Percentiles rank a stretch among this genome's conserved stretches.
Evolutionary conservation across 2,888 invertebrate genomes (phyloP).

Genomic region (Prionchulus punctatus): DNA sequence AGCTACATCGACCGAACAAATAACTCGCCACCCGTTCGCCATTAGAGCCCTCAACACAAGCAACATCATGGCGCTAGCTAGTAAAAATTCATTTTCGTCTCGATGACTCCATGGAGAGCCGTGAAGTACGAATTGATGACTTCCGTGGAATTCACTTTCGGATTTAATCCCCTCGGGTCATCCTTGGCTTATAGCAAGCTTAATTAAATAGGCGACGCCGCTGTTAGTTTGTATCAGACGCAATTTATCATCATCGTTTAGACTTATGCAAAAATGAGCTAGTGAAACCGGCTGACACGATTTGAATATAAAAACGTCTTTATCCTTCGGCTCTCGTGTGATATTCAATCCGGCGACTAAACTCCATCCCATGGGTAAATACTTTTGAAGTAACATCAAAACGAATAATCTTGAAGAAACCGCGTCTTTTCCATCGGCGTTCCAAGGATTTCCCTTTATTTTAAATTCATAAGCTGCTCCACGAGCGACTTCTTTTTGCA

Average conservation of each 20-base stretch:
- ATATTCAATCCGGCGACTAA: constrained; percentile 8
- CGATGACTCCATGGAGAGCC: not conserved
- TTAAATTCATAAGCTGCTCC: not conserved
- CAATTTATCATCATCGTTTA: not conserved
- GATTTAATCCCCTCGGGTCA: not conserved
- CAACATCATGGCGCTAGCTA: too few relatives aligned
- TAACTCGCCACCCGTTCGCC: too few relatives aligned
- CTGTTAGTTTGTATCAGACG: not conserved
- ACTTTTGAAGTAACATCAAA: constrained; percentile 5
- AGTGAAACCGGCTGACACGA: not conserved
- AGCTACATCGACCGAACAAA: too few relatives aligned
- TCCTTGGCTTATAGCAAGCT: not conserved
- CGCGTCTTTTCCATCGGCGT: constrained; percentile 10
- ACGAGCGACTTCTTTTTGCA: constrained; percentile 1
- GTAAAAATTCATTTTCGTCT: too few relatives aligned
- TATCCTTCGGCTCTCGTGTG: constrained; percentile 8
- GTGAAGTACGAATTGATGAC: not conserved
- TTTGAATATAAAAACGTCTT: constrained; percentile 2
- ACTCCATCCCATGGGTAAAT: constrained; percentile 8
- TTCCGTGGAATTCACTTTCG: not conserved
- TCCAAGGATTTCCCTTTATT: constrained; percentile 12
- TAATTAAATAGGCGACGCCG: not conserved
- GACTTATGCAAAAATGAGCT: not conserved
- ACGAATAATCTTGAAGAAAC: constrained; percentile 10
- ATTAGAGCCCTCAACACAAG: too few relatives aligned